Evolutionary conservation across 2,797 vertebrate species (phyloP).

Genomic region (Oophaga sylvatica): DNA sequence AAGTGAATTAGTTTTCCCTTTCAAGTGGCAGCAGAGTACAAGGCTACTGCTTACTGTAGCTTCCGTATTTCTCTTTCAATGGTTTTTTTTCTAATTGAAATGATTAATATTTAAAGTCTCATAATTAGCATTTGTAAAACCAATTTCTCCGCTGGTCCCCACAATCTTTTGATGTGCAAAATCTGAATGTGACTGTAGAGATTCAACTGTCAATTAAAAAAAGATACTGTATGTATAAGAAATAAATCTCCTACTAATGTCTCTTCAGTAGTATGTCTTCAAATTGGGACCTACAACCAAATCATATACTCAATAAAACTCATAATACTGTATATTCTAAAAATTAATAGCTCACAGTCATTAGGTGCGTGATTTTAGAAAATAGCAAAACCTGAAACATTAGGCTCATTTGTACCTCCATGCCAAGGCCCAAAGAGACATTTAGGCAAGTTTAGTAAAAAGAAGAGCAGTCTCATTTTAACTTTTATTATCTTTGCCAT

Average conservation of each 20-base stretch:
- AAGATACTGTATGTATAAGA: slow-evolving; percentile 13
- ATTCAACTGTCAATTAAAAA: slow-evolving; percentile 49
- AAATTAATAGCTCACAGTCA: no score
- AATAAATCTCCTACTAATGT: neutral
- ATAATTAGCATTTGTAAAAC: slow-evolving; percentile 67
- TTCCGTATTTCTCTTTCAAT: slow-evolving; percentile 60
- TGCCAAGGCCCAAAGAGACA: no score
- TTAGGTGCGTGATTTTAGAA: no score
- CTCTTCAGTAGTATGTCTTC: no score
- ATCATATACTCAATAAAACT: no score
- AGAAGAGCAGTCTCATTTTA: no score
- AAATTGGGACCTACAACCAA: no score
- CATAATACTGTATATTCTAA: no score
- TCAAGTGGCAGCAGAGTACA: slow-evolving; percentile 56
- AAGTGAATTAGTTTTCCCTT: slow-evolving; percentile 58
- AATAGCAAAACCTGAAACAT: no score
- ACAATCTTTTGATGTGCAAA: slow-evolving; percentile 65
- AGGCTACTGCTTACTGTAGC: slow-evolving; percentile 59
- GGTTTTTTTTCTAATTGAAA: slow-evolving; percentile 64
- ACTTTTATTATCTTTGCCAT: no score
- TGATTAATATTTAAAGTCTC: slow-evolving; percentile 69
- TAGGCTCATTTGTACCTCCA: no score
- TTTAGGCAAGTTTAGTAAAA: no score
- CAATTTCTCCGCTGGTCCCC: slow-evolving; percentile 62
- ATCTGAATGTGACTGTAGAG: slow-evolving; percentile 41